Base-by-base conservation (phyloP, 2,888 invertebrate species). In the Eulithis prunata region DNA sequence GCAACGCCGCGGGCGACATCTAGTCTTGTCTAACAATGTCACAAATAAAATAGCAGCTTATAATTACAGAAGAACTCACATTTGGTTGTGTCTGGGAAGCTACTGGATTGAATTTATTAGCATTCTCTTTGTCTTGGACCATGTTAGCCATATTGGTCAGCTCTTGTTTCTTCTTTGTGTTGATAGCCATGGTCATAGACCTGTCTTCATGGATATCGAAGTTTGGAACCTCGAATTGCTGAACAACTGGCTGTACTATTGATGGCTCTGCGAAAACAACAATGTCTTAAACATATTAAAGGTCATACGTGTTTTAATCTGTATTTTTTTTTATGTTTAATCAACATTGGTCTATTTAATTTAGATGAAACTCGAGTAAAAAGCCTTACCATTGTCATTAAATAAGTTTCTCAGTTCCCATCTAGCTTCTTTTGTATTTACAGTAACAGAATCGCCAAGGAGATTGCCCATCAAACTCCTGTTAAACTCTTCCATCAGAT, bases 391-490 rank as follows among this genome's bases (percentile, higher is more conserved):
- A 82, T 91, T 90, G 70, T 90, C 93, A 78, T 94, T 94, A 86
- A 95, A 95, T 69, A 95, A 84, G 70, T 95, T 94, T 70, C 95
- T 92, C 21, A 96, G 93, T 59, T 95, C 94, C 84, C 95, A 94
- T 80, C 95, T 88, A 0, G 96, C 96, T 78, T 96, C 95, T 75
- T 95, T 95, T 0, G 96, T 96, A 76, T 96, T 95, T 0, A 96
- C 95, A 5, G 96, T 96, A 14, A 95, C 91, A 63, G 94, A 94
- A 78, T 94, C 94, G 8, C 94, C 93, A 12, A 94, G 87, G 1
- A 94, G 78, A 73, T 94, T 94, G 13, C 89, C 86, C 89, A 93
- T 88, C 54, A 93, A 78, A 77, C 93, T 93, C 74, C 89, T 87
- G 73, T 93, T 89, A 61, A 93, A 93, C 68, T 93, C 92, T 53